Evolutionary conservation across 2,113 vertebrate genomes (phyloP).

Genomic region (Lophotis ruficrista): DNA sequence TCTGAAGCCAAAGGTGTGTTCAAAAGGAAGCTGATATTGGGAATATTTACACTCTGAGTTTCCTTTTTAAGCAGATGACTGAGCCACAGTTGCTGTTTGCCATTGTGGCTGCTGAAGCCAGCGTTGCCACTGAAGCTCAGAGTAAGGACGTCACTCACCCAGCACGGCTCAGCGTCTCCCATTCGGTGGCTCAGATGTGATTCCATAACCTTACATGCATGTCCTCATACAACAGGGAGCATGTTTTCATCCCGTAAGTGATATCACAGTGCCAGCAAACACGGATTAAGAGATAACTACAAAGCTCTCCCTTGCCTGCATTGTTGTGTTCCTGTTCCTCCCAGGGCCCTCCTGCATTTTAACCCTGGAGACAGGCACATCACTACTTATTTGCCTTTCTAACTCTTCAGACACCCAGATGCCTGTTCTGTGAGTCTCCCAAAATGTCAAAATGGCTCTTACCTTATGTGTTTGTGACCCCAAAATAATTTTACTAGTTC

Average conservation of each 20-base stretch:
- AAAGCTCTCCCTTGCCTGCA: neutral
- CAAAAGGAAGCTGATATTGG: neutral
- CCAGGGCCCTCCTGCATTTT: neutral
- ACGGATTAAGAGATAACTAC: neutral
- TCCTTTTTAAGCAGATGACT: neutral
- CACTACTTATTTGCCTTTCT: neutral
- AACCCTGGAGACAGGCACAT: neutral
- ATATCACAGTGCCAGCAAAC: neutral
- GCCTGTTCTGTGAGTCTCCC: neutral
- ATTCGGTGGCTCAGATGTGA: neutral
- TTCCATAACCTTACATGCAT: neutral
- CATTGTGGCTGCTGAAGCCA: neutral
- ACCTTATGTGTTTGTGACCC: neutral
- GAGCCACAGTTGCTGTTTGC: neutral
- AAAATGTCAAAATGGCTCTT: neutral
- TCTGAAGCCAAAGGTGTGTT: neutral
- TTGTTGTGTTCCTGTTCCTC: neutral
- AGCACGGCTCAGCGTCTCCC: neutral
- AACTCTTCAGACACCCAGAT: neutral
- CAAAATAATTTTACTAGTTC: neutral
- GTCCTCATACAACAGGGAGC: neutral
- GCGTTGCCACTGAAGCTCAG: rapidly evolving
- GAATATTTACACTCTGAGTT: neutral
- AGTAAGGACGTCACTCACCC: neutral
- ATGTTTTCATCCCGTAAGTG: rapidly evolving